Conservation (phyloP, 35 echinoderm and acorn worm species). For the Heliocidaris tuberculata region DNA sequence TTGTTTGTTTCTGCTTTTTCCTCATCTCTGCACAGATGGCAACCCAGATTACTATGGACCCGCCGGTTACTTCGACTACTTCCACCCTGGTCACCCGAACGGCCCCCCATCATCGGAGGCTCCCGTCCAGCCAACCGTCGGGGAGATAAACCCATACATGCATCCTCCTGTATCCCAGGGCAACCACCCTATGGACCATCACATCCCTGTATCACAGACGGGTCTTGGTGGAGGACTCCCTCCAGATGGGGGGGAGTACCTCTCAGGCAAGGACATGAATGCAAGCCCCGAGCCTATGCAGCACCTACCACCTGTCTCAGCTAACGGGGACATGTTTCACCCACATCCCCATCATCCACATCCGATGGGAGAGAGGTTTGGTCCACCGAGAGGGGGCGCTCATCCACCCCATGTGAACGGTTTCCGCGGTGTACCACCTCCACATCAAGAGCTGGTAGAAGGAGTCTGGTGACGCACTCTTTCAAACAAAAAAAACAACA, state of each 20-base stretch:
- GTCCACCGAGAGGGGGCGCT: constrained; percentile 59
- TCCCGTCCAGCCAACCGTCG: constrained; percentile 60
- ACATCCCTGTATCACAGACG: constrained; percentile 53
- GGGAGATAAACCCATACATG: constrained; percentile 56
- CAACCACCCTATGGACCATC: constrained; percentile 65
- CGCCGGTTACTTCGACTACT: constrained; percentile 87
- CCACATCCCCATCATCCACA: constrained; percentile 35
- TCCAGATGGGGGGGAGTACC: constrained; percentile 55
- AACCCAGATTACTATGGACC: constrained; percentile 87
- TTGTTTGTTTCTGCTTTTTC: background rate
- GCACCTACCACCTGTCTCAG: constrained; percentile 35
- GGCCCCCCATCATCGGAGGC: constrained; percentile 58
- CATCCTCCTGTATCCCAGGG: constrained; percentile 64
- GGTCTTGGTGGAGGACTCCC: constrained; percentile 50
- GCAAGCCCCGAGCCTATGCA: constrained; percentile 71
- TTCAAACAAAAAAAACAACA: too few species aligned
- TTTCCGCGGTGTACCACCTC: constrained; percentile 19
- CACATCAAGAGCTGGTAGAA: constrained; percentile 57
- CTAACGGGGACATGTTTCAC: constrained; percentile 55
- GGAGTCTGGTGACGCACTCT: constrained; percentile 64
- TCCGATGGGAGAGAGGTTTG: constrained; percentile 40
- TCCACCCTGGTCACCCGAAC: constrained; percentile 73
- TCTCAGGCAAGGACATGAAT: constrained; percentile 62
- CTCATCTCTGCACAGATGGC: constrained; percentile 59
- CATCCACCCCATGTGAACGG: constrained; percentile 43